These are phyloP conservation scores for Myotis vivesi DNA, from an alignment of 2,797 vertebrate genomes.

Conservation along the genomic window DNA sequence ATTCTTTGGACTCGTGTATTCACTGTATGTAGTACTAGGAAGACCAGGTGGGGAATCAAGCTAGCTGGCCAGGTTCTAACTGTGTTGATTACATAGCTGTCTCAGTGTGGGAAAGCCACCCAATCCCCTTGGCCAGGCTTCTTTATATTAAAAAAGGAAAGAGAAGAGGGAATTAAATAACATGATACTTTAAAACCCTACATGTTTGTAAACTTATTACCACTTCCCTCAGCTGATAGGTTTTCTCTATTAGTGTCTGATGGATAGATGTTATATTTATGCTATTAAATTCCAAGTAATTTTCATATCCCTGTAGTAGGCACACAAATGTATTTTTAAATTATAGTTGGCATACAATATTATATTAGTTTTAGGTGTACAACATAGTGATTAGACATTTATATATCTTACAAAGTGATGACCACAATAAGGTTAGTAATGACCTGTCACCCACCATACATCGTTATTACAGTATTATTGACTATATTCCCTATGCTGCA, in stretches of 20 bases:
- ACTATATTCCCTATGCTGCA: neutral
- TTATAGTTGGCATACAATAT: neutral
- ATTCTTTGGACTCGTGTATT: neutral
- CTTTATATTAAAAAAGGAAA: conserved; percentile 25
- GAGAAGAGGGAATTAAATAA: conserved; percentile 6
- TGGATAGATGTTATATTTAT: neutral
- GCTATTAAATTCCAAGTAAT: conserved; percentile 4
- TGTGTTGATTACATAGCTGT: neutral
- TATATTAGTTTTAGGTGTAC: neutral
- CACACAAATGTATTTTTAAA: neutral
- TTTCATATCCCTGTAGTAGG: neutral
- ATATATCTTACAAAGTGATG: neutral
- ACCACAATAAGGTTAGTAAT: neutral
- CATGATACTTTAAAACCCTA: neutral
- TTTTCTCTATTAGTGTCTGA: conserved; percentile 5
- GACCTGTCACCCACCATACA: neutral
- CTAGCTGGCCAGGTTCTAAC: neutral
- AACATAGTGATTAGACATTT: neutral
- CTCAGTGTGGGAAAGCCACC: conserved; percentile 6
- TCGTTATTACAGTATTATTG: neutral
- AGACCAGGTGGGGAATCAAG: neutral
- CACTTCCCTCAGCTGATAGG: neutral
- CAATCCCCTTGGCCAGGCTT: neutral
- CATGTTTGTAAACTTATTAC: neutral
- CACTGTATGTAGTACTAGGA: neutral